Evolutionary conservation across 2,797 vertebrate species (phyloP), one percentile per base, ranked within the genome.

Genomic region (Stomatorhinus walkeri): DNA sequence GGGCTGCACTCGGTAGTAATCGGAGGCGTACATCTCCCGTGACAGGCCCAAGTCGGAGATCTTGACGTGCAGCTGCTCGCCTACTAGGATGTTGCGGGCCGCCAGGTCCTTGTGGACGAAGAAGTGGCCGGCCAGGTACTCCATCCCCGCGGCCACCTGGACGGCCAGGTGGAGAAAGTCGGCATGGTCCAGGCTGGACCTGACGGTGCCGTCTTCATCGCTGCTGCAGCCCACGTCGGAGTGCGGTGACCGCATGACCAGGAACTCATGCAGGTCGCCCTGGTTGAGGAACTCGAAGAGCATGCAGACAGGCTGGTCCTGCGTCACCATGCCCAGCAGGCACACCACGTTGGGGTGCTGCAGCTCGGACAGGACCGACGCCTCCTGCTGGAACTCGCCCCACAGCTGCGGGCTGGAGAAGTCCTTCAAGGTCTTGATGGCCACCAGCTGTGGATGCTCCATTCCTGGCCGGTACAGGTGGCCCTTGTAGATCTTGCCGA

Each of bases 401-500:
- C 98, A 99, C 85, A 97, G 97, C 91, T 98, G 97, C 0, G 95
- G 94, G 91, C 95, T 98, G 92, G 97, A 97, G 84, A 96, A 94
- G 91, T 99, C 98, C 91, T 99, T 99, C 3, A 99, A 92, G 0
- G 98, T 99, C 94, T 99, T 99, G 93, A 99, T 99, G 88, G 98
- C 98, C 87, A 99, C 96, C 0, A 99, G 95, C 92, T 99, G 98
- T 0, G 98, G 97, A 32, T 98, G 98, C 90, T 99, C 98, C 98
- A 99, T 99, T 89, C 98, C 98, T 0, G 98, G 98, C 56, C 99
- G 96, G 92, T 99, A 99, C 91, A 99, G 97, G 88, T 99, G 98
- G 22, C 98, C 98, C 92, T 99, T 99, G 94, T 99, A 99, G 94
- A 99, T 97, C 95, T 99, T 99, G 22, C 98, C 98, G 0, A 99